These are phyloP conservation scores for Mnemiopsis leidyi DNA, from an alignment of 37 sponge, comb jelly and placozoan species.

Conservation along the genomic window DNA sequence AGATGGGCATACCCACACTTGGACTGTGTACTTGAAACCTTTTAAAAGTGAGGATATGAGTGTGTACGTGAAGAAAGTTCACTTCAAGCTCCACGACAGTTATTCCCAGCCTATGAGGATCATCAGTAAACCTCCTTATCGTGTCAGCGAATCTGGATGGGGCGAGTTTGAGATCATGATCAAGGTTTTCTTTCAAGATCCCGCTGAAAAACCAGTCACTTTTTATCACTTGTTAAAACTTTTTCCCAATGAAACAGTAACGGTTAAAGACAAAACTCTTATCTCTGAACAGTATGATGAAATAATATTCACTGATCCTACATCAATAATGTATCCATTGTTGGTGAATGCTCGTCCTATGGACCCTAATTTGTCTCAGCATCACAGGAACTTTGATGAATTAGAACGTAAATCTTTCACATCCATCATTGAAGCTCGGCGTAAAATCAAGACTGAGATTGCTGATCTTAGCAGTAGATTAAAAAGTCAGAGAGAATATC, in stretches of 20 bases:
- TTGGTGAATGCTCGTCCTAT: constrained; percentile 6
- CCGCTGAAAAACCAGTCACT: constrained; percentile 91
- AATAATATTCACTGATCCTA: constrained; percentile 69
- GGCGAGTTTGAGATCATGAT: constrained; percentile 94
- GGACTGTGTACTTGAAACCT: constrained; percentile 91
- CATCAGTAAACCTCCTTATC: constrained; percentile 83
- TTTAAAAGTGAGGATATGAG: constrained; percentile 80
- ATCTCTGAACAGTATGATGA: constrained; percentile 92
- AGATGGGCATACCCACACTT: constrained; percentile 95
- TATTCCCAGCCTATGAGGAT: constrained; percentile 86
- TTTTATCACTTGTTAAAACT: constrained; percentile 92
- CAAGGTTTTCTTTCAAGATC: constrained; percentile 88
- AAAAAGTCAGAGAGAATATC: constrained; percentile 71
- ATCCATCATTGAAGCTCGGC: constrained; percentile 70
- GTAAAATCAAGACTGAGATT: constrained; percentile 82
- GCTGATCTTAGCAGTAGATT: constrained; percentile 78
- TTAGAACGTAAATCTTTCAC: constrained; percentile 74
- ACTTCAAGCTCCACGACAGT: constrained; percentile 96
- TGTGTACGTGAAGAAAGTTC: constrained; percentile 78
- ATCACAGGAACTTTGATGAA: constrained; percentile 68
- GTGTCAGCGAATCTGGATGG: constrained; percentile 93
- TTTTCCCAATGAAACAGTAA: constrained; percentile 83
- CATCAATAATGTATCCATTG: constrained; percentile 40
- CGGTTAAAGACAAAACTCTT: constrained; percentile 80
- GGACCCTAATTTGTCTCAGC: constrained; percentile 29